Base-by-base conservation (phyloP, 2,797 vertebrate genomes). In the Pipistrellus kuhlii region DNA sequence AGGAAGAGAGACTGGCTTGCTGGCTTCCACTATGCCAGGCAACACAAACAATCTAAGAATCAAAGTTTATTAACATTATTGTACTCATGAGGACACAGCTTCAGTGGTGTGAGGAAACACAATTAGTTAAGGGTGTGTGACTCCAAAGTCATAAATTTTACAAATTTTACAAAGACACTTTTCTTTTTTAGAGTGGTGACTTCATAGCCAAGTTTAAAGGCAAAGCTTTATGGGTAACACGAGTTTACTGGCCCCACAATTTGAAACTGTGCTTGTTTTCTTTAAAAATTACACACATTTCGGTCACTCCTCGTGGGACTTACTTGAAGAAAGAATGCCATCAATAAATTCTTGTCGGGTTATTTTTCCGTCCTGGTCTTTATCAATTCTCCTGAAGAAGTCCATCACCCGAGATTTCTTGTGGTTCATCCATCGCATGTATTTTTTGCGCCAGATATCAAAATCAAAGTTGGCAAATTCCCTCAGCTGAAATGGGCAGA, bases 341-440 rank as follows among this genome's bases (percentile, higher is more conserved):
- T 99, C 99, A 0, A 99, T 99, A 96, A 99, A 99, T 98, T 99
- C 99, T 97, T 99, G 99, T 15, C 99, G 98, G 15, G 99, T 99
- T 97, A 99, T 99, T 96, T 99, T 99, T 87, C 99, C 99, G 83
- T 99, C 99, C 97, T 99, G 99, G 98, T 99, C 99, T 98, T 99
- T 99, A 98, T 99, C 99, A 48, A 99, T 99, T 94, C 99, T 99
- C 17, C 99, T 99, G 98, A 99, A 99, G 97, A 99, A 99, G 96
- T 99, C 99, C 99, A 99, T 99, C 92, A 99, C 99, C 0, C 99
- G 98, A 13, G 99, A 99, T 96, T 99, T 99, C 97, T 99, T 99
- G 96, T 99, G 99, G 98, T 99, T 99, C 99, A 99, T 99, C 99
- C 99, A 99, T n/a, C 99, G 98, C 99, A 99, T 99, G 97, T 99